These are phyloP conservation scores for Ctenicera cuprea DNA, from an alignment of 2,888 invertebrate species.

Conservation along the genomic window DNA sequence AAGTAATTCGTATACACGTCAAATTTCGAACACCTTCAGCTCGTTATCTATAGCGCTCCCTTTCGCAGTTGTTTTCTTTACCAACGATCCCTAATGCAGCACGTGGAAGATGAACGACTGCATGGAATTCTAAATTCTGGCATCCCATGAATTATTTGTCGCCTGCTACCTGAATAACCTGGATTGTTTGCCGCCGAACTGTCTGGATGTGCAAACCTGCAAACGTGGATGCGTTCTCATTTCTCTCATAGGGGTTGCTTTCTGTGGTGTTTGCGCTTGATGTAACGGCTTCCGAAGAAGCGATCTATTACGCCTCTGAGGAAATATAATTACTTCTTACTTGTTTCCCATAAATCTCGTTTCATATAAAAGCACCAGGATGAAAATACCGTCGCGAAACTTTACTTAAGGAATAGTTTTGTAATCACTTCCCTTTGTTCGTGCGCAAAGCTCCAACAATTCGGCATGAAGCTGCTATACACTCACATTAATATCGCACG, in stretches of 20 bases:
- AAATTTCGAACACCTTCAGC: constrained; percentile 54
- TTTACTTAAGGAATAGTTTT: constrained; percentile 53
- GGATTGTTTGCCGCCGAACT: constrained; percentile 51
- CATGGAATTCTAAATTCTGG: constrained; percentile 58
- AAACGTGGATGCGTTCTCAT: constrained; percentile 36
- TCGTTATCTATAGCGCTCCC: constrained; percentile 59
- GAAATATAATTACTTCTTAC: constrained; percentile 45
- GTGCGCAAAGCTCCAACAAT: constrained; percentile 37
- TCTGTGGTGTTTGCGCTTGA: constrained; percentile 18
- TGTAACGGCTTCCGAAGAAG: constrained; percentile 23
- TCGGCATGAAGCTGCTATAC: constrained; percentile 35
- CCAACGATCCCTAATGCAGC: constrained; percentile 37
- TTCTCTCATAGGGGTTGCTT: constrained; percentile 19
- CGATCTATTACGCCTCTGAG: constrained; percentile 19
- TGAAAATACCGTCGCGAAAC: constrained; percentile 48
- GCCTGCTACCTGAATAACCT: constrained; percentile 54
- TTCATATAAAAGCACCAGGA: constrained; percentile 32
- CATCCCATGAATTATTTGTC: constrained; percentile 57
- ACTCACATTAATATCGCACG: constrained; percentile 54
- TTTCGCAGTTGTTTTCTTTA: constrained; percentile 43
- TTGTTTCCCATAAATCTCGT: constrained; percentile 42
- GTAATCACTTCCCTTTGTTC: constrained; percentile 54
- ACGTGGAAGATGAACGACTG: constrained; percentile 58
- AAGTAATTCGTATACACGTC: constrained; percentile 55
- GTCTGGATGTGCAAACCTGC: constrained; percentile 45